Evolutionary conservation across 2,888 invertebrate species (phyloP), one percentile per base, ranked within the genome.

Genomic region (Drosophila demipolita): DNA sequence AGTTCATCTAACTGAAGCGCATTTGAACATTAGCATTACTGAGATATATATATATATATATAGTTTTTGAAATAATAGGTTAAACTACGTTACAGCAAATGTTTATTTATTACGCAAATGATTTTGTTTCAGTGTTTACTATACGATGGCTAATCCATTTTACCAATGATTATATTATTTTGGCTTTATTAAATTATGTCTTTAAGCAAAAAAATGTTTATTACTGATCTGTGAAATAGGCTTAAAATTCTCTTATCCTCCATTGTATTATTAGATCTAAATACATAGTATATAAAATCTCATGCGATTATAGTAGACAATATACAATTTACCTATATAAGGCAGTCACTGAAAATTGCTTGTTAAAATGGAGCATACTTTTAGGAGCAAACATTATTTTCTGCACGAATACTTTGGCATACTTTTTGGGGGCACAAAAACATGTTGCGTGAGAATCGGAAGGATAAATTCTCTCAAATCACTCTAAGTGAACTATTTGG

Each of bases 1-100:
- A 76, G 74, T 79, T 76, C 76, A 78, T 76, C 75, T n/a, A 48
- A 38, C 12, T 32, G 17, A 42, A 66, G 15, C 48, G 3, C 20
- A 12, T 0, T 42, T 3, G 6, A 42, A 3, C 12, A 42, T 12
- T 12, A 1, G 20, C 42, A 12, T 20, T 12, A 12, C 20, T 7
- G 7, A n/a, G n/a, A n/a, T 20, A 11, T 29, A 29, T 29, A 29
- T 29, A 29, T 29, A 29, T 29, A 29, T 26, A 26, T 26, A 5
- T 26, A 26, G 26, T 26, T 26, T 4, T 26, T 26, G 20, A 20
- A 45, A 15, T 3, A 45, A 7, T 15, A 45, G 7, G 15, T 15
- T 45, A 8, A 45, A 1, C 20, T 45, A 3, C 12, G 20, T 20
- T 6, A 6, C 29, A 29, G 7, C 7, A 20, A 45, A 15, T 20